Base-by-base conservation (phyloP, 2,888 invertebrate species). In the Lepidocyrtoides sp. region DNA sequence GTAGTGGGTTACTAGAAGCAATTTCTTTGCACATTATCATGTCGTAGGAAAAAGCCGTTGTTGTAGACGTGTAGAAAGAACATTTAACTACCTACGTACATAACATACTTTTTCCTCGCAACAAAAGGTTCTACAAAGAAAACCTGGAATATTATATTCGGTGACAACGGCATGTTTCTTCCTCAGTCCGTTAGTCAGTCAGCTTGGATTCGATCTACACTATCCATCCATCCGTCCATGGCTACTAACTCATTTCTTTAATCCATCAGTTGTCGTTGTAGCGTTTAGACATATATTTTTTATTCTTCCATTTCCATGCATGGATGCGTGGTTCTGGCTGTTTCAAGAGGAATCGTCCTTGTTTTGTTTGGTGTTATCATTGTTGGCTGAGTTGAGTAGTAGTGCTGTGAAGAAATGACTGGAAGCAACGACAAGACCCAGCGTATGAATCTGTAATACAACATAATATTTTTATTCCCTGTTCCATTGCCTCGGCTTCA, bases 131-230 rank as follows among this genome's bases (percentile, higher is more conserved):
- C 29, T 5, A n/a, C n/a, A 2, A 32, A 32, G n/a, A 3, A 66
- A 14, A 32, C 3, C 63, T 66, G 66, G 66, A 69, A 23, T 32
- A 32, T 63, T 36, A 36, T 48, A 75, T 75, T 26, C 17, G 48
- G 23, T 75, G 75, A 75, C 75, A 44, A 75, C 48, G n/a, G 75
- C 75, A 44, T 14, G 51, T 12, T 51, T 75, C 51, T 36, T n/a
- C 75, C 26, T 75, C 48, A 75, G 75, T 75, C 66, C 1, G 63
- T 26, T 51, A 48, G 72, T 72, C 44, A 72, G 75, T 69, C 32
- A 66, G 66, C 29, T n/a, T 69, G 32, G 69, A 48, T 75, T 23
- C 75, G 51, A 51, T 26, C 44, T 29, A 75, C 75, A 23, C 69
- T 12, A 23, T 60, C 60, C 69, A 41, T 72, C 69, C 69, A 72